Evolutionary conservation across 2,888 invertebrate genomes (phyloP).

Genomic region (Graphium colonna): DNA sequence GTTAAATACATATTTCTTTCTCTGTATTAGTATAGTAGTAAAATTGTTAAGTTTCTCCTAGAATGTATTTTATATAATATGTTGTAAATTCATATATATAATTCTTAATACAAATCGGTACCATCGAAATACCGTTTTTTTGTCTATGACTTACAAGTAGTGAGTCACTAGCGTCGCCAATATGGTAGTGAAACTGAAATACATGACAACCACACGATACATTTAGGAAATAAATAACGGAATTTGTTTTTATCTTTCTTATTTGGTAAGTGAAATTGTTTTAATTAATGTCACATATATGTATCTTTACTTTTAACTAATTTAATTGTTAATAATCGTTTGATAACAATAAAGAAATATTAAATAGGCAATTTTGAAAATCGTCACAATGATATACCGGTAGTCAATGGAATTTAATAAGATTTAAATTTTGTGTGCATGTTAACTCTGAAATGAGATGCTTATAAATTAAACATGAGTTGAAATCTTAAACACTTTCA

Average conservation of each 20-base stretch:
- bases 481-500: slow-evolving; percentile 37
- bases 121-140: slow-evolving; percentile 1
- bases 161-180: slow-evolving; percentile 60
- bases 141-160: slow-evolving; percentile 23
- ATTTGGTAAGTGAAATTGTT: slow-evolving; percentile 59
- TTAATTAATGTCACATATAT: slow-evolving; percentile 24
- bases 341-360: slow-evolving; percentile 23
- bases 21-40: neutral
- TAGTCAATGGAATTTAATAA: slow-evolving; percentile 36
- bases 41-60: neutral
- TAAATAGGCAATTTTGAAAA: slow-evolving; percentile 38
- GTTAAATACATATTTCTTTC: too few relatives aligned
- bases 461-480: slow-evolving; percentile 40
- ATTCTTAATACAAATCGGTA: slow-evolving; percentile 3
- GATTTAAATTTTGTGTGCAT: slow-evolving; percentile 33
- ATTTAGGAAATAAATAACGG: slow-evolving; percentile 69
- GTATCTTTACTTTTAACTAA: neutral
- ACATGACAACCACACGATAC: slow-evolving; percentile 71
- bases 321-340: neutral
- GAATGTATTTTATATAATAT: slow-evolving; percentile 19
- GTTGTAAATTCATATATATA: neutral
- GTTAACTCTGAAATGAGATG: slow-evolving; percentile 26
- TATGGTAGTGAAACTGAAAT: slow-evolving; percentile 63
- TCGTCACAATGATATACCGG: slow-evolving; percentile 53
- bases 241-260: slow-evolving; percentile 48